Percentiles rank a stretch among this genome's conserved stretches.
Evolutionary conservation across 2,797 vertebrate genomes (phyloP).

Genomic region (Threskiornis aethiopicus): DNA sequence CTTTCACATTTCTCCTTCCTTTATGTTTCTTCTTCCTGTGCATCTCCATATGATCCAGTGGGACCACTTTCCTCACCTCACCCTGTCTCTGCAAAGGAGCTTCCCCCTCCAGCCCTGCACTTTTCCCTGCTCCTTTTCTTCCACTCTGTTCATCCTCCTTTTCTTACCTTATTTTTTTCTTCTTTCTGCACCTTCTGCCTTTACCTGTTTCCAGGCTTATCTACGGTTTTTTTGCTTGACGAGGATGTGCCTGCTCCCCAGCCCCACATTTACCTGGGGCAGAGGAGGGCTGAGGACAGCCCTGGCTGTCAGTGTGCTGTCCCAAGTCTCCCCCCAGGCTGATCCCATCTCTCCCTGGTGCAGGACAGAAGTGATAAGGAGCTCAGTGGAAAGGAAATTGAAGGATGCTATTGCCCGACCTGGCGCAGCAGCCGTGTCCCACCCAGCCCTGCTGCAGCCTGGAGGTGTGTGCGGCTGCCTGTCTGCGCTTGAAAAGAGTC

Average conservation of each 20-base stretch:
- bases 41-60: accelerated
- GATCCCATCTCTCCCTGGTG: neutral
- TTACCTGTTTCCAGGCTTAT: neutral
- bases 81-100: neutral
- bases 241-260: neutral
- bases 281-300: neutral
- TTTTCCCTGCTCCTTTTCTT: neutral
- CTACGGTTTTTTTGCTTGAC: neutral
- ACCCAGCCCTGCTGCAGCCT: neutral
- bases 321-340: neutral
- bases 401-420: neutral
- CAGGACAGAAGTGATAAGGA: neutral
- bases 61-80: neutral
- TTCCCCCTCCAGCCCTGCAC: neutral
- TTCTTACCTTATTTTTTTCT: neutral
- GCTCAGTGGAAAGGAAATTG: neutral
- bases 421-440: neutral
- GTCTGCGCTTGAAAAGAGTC: neutral
- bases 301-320: neutral
- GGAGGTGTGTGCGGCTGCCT: neutral
- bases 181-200: neutral
- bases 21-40: neutral
- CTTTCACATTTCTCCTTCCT: neutral
- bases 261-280: neutral
- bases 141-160: neutral